Evolutionary conservation across 2,888 invertebrate genomes (phyloP), one percentile per base, ranked within the genome.

Genomic region (Carcina quercana): DNA sequence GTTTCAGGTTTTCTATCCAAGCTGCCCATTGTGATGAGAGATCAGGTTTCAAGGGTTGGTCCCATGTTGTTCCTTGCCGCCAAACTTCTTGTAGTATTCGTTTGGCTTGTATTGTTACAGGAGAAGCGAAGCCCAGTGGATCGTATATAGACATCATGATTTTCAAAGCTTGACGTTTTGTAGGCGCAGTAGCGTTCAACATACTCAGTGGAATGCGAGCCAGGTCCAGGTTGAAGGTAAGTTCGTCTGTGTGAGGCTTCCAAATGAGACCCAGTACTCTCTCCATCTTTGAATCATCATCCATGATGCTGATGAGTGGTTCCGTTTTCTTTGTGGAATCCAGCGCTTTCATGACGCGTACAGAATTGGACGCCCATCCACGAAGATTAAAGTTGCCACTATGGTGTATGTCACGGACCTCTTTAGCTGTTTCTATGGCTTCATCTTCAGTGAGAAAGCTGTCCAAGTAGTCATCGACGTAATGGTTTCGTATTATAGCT

Each of bases 391-490:
- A 40, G 1, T 38, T 40, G 7, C 45, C 40, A 8, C 25, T 3
- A 5, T 25, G n/a, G 20, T 43, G 36, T 12, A 43, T 43, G 6
- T 29, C 13, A 0, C 13, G 24, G 1, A 43, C 17, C 3, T 43
- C 27, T 2, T 28, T 19, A 5, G 35, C 17, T 14, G 30, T 24
- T 2, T 30, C 15, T 3, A 8, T 28, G 5, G 35, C 29, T 1
- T 8, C 27, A 3, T 10, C 8, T 22, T 33, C 29, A 7, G 35
- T 24, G 7, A 13, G 11, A 3, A 37, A 15, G n/a, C 37, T 37
- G 11, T 39, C 32, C 4, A 42, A 35, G 11, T 35, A 42, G 14
- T 37, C 42, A 28, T 42, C 42, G 34, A 40, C 34, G 13, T 40
- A 40, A 5, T 42, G 39, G 2, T 19, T 17, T 1, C 8, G 30